phyloP scores from a whole-genome alignment of 2,797 vertebrate species.

The Lepus townsendii region DNA sequence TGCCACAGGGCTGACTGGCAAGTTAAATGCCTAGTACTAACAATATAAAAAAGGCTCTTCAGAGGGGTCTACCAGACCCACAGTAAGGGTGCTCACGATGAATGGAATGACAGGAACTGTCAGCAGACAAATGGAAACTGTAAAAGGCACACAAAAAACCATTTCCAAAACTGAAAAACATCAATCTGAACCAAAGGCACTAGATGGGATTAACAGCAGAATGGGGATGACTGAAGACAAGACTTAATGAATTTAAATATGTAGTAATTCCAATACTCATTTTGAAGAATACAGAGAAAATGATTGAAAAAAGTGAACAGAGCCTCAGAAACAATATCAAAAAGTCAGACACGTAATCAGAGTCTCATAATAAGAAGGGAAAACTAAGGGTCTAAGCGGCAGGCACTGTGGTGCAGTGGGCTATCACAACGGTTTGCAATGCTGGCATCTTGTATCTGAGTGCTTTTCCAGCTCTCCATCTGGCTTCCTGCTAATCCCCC shows the following conservation, averaged over 20 bases:
- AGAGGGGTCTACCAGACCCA: background rate
- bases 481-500: too few species aligned
- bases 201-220: background rate
- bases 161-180: background rate
- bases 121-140: background rate
- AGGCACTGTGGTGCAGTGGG: too few species aligned
- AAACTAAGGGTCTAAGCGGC: too few species aligned
- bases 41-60: background rate
- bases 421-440: too few species aligned
- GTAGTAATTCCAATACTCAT: conserved; percentile 17
- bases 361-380: background rate
- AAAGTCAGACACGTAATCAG: background rate
- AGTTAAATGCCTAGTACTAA: background rate
- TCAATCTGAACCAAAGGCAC: conserved; percentile 29
- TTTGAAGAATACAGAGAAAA: background rate
- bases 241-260: conserved; percentile 41
- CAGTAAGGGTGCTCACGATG: background rate
- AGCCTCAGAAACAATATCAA: background rate
- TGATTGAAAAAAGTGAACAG: background rate
- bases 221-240: background rate
- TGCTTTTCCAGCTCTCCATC: too few species aligned
- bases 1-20: background rate
- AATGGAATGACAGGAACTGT: background rate
- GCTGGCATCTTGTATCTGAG: too few species aligned
- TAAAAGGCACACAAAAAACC: background rate